A percentile compares a stretch with the other conserved stretches of the same genome.
phyloP scores from a whole-genome alignment of 2,113 vertebrate genomes.

The Polypterus bichir region DNA sequence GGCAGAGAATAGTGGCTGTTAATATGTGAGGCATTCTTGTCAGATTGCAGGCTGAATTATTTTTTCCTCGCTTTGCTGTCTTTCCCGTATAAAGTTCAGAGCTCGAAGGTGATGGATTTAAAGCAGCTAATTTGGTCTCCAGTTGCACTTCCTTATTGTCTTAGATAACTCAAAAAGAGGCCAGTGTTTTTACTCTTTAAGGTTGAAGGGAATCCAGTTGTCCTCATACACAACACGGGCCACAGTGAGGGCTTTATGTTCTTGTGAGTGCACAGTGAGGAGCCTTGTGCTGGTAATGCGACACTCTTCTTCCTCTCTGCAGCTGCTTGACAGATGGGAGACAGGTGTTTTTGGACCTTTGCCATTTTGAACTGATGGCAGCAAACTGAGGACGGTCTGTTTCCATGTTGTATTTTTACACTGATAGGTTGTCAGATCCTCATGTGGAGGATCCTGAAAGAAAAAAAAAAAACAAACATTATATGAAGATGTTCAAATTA shows the following conservation, averaged over 20 bases:
- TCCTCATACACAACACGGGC: too few relatives aligned
- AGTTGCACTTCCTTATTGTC: constrained; percentile 48
- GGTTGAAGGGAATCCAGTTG: constrained; percentile 22
- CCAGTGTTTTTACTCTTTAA: constrained; percentile 48
- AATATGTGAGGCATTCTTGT: neutral
- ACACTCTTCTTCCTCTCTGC: constrained; percentile 19
- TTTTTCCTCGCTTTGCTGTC: constrained; percentile 23
- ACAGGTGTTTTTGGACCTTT: constrained; percentile 33
- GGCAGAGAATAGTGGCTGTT: neutral
- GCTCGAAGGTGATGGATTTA: constrained; percentile 18
- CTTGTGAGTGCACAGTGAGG: constrained; percentile 1
- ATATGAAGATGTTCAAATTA: too few relatives aligned
- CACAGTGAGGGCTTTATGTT: too few relatives aligned
- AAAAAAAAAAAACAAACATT: constrained; percentile 10
- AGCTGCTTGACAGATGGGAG: constrained; percentile 37
- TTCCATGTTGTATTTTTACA: constrained; percentile 41
- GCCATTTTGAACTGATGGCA: constrained; percentile 35
- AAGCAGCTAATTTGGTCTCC: constrained; percentile 29
- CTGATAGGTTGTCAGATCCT: constrained; percentile 32
- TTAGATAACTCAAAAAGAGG: constrained; percentile 49
- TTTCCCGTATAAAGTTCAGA: constrained; percentile 20
- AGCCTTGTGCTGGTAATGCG: constrained; percentile 17
- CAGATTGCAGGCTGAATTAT: constrained; percentile 26
- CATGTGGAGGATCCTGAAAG: constrained; percentile 8
- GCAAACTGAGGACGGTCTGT: constrained; percentile 40